Evolutionary conservation across 2,113 vertebrate genomes (phyloP), one percentile per base, ranked within the genome.

Genomic region (Tiliqua scincoides): DNA sequence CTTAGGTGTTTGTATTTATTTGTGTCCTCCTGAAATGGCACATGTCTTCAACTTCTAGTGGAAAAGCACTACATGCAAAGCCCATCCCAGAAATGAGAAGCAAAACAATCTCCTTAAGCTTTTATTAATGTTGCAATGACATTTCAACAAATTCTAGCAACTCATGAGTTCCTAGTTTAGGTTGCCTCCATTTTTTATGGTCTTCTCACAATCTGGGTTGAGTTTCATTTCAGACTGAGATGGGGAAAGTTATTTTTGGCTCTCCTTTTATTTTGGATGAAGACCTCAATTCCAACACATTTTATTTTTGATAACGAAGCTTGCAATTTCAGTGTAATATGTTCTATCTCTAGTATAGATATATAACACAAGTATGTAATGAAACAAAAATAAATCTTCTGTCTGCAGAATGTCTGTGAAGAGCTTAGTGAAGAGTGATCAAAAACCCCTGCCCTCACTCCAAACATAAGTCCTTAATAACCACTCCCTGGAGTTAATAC

Each of bases 71-170:
- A 86, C 90, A 90, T 63, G 17, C 59, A n/a, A 83, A 84, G 83
- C 82, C 61, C 88, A 89, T n/a, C 8, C 71, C n/a, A 73, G 85
- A 87, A 91, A 73, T 75, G 87, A 62, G 80, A 93, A 83, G 80
- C 84, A 93, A 93, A 88, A 82, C 78, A 87, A 27, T 92, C 87
- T 32, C 14, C 85, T 93, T 91, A 89, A 93, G 77, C 78, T 92
- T 86, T 92, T 88, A 85, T 91, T 94, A 90, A 93, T 91, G 77
- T 61, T 92, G 91, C 85, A 77, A 92, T 90, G 89, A 89, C 79
- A 91, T 89, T 92, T 93, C 91, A 95, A 94, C 87, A 93, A 93
- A 95, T 86, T 93, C 54, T 85, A 91, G 93, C 91, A 95, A 95
- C 63, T 71, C 90, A 91, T 79, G 12, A 73, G 91, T 86, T 90